Evolutionary conservation across 2,888 invertebrate genomes (phyloP), one percentile per base, ranked within the genome.

Genomic region (Dilophus febrilis): DNA sequence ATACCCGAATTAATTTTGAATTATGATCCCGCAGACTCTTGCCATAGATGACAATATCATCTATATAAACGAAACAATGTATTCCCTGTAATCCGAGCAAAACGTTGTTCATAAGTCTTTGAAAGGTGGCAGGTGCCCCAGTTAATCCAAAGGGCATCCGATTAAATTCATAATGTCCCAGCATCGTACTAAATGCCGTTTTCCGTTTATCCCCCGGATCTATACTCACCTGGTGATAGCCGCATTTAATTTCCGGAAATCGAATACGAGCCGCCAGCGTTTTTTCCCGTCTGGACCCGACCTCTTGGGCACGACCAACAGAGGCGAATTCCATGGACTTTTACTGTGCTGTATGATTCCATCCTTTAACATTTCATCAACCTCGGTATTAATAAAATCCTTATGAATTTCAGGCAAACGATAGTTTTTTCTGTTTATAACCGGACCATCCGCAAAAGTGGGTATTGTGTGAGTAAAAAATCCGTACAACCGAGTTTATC

Each of bases 251-350:
- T n/a, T n/a, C n/a, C n/a, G 8, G 14, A 32, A 32, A 14, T 32
- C 32, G 10, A 32, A 6, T 32, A 32, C 32, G 7, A 32, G 8
- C 6, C 32, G 32, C 32, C n/a, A 13, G 6, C 12, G 6, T 14
- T 32, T 12, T 32, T 12, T n/a, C n/a, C 32, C 32, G 12, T 32
- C 32, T 11, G 32, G 32, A 7, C 13, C 32, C 7, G 32, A 7
- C 12, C 12, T 32, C 13, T 32, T 32, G 13, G 32, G 32, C 6
- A 32, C 32, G 6, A 32, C 32, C n/a, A 32, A 14, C 7, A 32
- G 32, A 7, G 32, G 32, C 12, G 32, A 32, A 32, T 32, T 32
- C 32, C 32, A 32, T 6, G 32, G 32, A 32, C 32, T 32, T n/a
- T 32, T 32, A n/a, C 32, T 32, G 12, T 7, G 32, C n/a, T 14